Percentiles rank a stretch among this genome's conserved stretches.
These are phyloP conservation scores for Dromas ardeola DNA, from an alignment of 2,113 vertebrate species.

Conservation along the genomic window DNA sequence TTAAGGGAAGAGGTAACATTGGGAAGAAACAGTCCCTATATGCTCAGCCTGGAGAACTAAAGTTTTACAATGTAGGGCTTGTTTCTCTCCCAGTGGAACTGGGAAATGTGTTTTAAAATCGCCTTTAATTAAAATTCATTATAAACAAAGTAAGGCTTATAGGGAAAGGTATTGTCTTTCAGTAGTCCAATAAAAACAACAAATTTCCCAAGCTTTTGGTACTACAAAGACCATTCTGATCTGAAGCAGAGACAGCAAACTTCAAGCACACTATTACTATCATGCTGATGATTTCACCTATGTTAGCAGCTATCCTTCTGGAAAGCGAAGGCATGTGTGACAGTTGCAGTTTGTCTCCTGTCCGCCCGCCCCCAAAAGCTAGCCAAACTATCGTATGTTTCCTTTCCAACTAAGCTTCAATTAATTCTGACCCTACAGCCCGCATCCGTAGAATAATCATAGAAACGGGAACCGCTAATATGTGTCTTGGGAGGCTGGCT, in stretches of 20 bases:
- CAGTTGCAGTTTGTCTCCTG: not conserved
- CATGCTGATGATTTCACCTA: not conserved
- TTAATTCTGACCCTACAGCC: not conserved
- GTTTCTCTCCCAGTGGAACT: constrained; percentile 18
- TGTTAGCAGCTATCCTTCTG: not conserved
- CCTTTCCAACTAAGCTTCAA: not conserved
- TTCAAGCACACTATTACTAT: not conserved
- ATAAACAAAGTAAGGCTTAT: not conserved
- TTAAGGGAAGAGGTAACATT: not conserved
- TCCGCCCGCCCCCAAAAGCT: rapidly evolving
- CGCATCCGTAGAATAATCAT: not conserved
- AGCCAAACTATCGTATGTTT: not conserved
- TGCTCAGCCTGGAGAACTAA: not conserved
- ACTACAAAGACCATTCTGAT: not conserved
- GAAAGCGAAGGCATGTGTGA: not conserved
- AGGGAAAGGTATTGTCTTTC: not conserved
- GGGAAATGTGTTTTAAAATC: constrained; percentile 25
- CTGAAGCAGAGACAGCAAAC: not conserved
- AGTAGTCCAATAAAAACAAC: not conserved
- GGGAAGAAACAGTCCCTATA: not conserved
- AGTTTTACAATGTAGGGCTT: not conserved
- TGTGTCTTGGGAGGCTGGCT: not conserved
- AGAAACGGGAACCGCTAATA: not conserved
- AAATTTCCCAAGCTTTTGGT: not conserved
- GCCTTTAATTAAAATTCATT: constrained; percentile 17